A percentile compares a stretch with the other conserved stretches of the same genome.
These are phyloP conservation scores for Crotalus helleri DNA, from an alignment of 2,113 vertebrate genomes.

Conservation along the genomic window DNA sequence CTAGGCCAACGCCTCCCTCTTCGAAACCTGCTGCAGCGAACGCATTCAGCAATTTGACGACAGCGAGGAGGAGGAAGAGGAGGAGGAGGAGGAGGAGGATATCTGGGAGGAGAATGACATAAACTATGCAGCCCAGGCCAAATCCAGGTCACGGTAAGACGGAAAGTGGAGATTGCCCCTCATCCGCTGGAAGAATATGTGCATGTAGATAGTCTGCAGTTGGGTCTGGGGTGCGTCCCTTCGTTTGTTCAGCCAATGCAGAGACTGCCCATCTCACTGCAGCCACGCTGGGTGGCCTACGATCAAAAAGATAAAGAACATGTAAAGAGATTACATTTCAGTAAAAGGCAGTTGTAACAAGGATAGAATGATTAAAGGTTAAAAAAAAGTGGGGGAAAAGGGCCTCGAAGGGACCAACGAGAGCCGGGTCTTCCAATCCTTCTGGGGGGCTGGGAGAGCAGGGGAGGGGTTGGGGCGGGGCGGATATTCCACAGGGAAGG, in stretches of 20 bases:
- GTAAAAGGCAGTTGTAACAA: background rate
- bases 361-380: background rate
- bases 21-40: constrained; percentile 93
- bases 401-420: too few species aligned
- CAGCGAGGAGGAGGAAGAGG: constrained; percentile 77
- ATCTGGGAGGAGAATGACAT: constrained; percentile 95
- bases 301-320: background rate
- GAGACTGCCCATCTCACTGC: background rate
- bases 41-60: constrained; percentile 92
- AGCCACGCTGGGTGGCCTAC: too few species aligned
- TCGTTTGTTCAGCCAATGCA: too few species aligned
- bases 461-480: too few species aligned
- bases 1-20: constrained; percentile 87
- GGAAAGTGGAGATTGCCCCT: accelerated
- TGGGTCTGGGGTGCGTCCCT: too few species aligned
- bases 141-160: constrained; percentile 86
- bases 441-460: too few species aligned
- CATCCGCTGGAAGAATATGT: accelerated
- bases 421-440: too few species aligned
- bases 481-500: too few species aligned
- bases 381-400: too few species aligned
- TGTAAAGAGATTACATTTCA: background rate
- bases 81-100: constrained; percentile 82
- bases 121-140: constrained; percentile 82
- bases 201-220: too few species aligned